These are phyloP conservation scores for Boloria selene DNA, from an alignment of 2,888 invertebrate species.

Conservation along the genomic window DNA sequence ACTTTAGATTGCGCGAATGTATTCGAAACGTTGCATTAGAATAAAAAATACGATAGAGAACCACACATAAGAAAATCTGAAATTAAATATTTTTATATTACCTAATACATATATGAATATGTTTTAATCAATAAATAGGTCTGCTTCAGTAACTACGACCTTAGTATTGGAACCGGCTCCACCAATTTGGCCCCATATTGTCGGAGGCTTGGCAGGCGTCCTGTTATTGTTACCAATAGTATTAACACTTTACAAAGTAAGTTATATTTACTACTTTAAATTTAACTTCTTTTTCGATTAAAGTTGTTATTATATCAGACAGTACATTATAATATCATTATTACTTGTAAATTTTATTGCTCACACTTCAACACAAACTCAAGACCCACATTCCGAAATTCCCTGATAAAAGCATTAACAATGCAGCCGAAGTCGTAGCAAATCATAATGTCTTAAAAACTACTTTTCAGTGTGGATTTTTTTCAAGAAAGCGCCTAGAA, in stretches of 20 bases:
- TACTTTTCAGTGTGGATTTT: slow-evolving; percentile 62
- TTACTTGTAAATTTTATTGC: too few relatives aligned
- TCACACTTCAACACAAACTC: too few relatives aligned
- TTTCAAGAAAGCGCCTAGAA: slow-evolving; percentile 56
- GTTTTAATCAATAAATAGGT: slow-evolving; percentile 43
- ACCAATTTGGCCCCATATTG: slow-evolving; percentile 63
- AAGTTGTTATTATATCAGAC: background rate
- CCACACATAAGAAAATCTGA: too few relatives aligned
- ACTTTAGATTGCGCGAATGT: background rate
- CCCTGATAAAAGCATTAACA: too few relatives aligned
- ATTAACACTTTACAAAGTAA: slow-evolving; percentile 62
- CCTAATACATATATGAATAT: background rate
- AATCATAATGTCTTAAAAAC: too few relatives aligned
- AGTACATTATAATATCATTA: too few relatives aligned
- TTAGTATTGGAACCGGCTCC: slow-evolving; percentile 56
- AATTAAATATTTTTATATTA: too few relatives aligned
- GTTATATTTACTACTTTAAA: slow-evolving; percentile 20
- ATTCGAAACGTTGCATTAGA: too few relatives aligned
- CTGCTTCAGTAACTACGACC: slow-evolving; percentile 48
- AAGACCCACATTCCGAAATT: too few relatives aligned
- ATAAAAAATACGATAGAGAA: too few relatives aligned
- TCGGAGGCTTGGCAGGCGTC: slow-evolving; percentile 57
- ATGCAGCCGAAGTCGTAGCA: too few relatives aligned
- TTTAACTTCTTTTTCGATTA: background rate
- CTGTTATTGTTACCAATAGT: slow-evolving; percentile 56